These are phyloP conservation scores for Charadrius vociferus DNA, from an alignment of 2,113 vertebrate species.

Conservation along the genomic window DNA sequence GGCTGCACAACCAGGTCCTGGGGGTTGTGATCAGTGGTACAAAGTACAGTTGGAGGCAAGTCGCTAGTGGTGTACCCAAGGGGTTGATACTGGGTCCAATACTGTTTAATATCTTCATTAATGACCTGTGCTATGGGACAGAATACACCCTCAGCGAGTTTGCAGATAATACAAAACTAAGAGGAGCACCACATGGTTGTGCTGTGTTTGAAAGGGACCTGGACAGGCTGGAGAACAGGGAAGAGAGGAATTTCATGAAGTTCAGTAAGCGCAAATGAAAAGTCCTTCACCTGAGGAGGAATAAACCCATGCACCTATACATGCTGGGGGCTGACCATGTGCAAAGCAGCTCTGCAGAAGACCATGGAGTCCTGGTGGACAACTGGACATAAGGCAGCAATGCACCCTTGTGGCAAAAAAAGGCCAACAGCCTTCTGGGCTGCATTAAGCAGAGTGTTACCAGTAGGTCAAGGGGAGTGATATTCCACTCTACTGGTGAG, in stretches of 20 bases:
- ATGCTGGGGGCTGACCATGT: accelerated
- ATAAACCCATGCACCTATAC: neutral
- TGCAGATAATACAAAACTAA: neutral
- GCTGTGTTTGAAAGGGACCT: neutral
- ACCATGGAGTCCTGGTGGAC: neutral
- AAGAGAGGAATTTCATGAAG: neutral
- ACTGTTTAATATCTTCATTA: neutral
- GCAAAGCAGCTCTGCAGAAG: neutral
- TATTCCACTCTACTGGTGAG: neutral
- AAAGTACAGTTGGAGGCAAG: neutral
- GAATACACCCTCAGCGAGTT: neutral
- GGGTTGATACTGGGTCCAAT: neutral
- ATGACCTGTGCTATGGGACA: neutral
- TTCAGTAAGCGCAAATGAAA: neutral
- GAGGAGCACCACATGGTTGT: neutral
- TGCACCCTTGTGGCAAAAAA: neutral
- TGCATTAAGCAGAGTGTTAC: neutral
- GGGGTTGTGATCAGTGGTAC: neutral
- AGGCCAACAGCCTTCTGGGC: neutral
- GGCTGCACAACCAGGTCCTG: neutral
- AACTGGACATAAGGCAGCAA: neutral
- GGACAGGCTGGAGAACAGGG: neutral
- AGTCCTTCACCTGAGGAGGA: neutral
- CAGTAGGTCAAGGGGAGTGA: neutral
- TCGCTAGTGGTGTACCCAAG: no score